phyloP scores from a whole-genome alignment of 2,113 vertebrate species.

The Corythaixoides concolor region DNA sequence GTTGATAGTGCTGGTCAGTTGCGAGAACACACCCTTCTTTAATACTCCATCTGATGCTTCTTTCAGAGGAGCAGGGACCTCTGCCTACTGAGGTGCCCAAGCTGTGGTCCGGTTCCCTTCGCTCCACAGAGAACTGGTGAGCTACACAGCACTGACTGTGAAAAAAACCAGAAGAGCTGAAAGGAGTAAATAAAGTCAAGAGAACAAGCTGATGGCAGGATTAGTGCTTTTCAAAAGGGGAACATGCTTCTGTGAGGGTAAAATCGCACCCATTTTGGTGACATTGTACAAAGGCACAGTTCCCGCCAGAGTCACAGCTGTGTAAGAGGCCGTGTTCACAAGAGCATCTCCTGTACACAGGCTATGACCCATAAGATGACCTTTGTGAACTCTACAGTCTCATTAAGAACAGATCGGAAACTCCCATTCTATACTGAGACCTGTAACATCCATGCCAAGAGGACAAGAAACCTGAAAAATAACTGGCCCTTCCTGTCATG shows the following conservation, averaged over 20 bases:
- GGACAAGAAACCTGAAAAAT: not conserved
- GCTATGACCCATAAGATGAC: not conserved
- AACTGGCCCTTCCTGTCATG: not conserved
- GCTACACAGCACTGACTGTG: not conserved
- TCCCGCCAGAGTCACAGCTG: not conserved
- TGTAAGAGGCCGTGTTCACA: not conserved
- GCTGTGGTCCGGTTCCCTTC: not conserved
- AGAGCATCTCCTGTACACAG: not conserved
- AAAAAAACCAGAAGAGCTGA: not conserved
- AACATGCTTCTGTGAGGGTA: not conserved
- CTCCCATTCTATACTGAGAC: not conserved
- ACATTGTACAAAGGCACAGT: not conserved
- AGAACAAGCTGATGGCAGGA: not conserved
- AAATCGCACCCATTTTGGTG: not conserved
- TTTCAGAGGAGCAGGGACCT: conserved; percentile 32
- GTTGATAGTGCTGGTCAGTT: not conserved
- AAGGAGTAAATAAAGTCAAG: not conserved
- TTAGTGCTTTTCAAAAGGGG: not conserved
- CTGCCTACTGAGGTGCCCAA: not conserved
- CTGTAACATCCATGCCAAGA: not conserved
- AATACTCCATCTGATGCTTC: not conserved
- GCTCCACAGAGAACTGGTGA: not conserved
- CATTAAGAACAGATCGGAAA: not conserved
- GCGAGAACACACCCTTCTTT: conserved; percentile 13
- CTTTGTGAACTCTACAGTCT: not conserved